phyloP scores from a whole-genome alignment of 2,113 vertebrate genomes.

The Triplophysa rosa region DNA sequence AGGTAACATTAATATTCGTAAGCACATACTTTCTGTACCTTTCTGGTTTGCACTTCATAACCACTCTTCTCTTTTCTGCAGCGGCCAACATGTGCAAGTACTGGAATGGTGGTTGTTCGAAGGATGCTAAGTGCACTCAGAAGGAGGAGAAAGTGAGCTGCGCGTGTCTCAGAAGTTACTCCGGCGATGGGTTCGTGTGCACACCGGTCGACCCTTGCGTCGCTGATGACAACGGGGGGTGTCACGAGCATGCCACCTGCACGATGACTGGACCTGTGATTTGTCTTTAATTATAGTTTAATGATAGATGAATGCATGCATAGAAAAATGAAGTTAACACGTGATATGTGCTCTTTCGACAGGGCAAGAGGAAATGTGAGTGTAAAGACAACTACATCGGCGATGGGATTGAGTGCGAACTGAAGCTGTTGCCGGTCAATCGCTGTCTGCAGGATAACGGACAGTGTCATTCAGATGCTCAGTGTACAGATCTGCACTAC shows the following conservation, averaged over 20 bases:
- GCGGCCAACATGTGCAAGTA: conserved; percentile 81
- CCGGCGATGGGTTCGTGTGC: conserved; percentile 84
- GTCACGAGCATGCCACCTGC: conserved; percentile 89
- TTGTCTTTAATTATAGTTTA: background rate
- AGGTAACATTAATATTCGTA: no score
- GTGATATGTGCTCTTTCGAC: background rate
- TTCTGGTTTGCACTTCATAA: background rate
- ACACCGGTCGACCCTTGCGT: conserved; percentile 80
- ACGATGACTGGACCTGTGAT: conserved; percentile 84
- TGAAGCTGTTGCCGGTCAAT: conserved; percentile 78
- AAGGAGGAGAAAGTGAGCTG: conserved; percentile 78
- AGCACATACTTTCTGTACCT: no score
- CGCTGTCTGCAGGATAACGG: conserved; percentile 89
- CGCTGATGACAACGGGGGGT: conserved; percentile 80
- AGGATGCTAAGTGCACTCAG: conserved; percentile 79
- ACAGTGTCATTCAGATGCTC: conserved; percentile 80
- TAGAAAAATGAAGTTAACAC: no score
- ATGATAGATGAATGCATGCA: background rate
- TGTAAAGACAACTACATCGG: conserved; percentile 87
- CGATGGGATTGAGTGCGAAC: conserved; percentile 82
- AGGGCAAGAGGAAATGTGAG: conserved; percentile 83
- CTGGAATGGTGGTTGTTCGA: conserved; percentile 87
- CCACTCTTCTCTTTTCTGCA: conserved; percentile 52
- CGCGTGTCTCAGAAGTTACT: conserved; percentile 79
- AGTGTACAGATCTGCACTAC: conserved; percentile 86